phyloP scores from a whole-genome alignment of 2,797 vertebrate species.

The Hydrophis major region DNA sequence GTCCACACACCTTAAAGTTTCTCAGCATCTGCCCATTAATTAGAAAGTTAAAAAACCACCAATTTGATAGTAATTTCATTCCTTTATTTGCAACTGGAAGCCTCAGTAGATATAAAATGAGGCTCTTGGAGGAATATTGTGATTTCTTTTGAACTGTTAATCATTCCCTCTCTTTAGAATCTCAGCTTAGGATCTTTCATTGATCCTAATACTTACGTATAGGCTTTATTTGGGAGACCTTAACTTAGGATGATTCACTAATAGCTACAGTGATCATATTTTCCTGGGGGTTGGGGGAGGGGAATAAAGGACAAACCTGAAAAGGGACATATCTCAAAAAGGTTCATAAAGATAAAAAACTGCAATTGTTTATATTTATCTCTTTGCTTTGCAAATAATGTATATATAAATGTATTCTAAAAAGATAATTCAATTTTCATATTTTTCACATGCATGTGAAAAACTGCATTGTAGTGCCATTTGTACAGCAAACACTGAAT shows the following conservation, averaged over 20 bases:
- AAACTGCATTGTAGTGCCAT: neutral
- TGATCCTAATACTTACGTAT: slow-evolving; percentile 1
- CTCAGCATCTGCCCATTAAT: neutral
- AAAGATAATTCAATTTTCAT: neutral
- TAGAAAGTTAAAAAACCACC: neutral
- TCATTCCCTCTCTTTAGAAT: neutral
- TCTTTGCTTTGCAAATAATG: neutral
- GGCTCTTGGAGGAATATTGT: neutral
- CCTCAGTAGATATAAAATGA: neutral
- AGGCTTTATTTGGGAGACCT: neutral
- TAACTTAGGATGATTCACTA: slow-evolving; percentile 14
- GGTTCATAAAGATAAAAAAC: neutral
- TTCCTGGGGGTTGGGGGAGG: neutral
- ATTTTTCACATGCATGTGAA: neutral
- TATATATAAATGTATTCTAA: neutral
- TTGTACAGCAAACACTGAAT: neutral
- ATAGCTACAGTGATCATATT: neutral
- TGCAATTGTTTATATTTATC: neutral
- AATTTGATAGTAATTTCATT: neutral
- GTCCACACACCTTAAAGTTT: neutral
- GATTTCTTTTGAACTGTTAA: neutral
- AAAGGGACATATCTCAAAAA: neutral
- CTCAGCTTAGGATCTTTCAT: neutral
- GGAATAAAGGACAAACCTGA: neutral
- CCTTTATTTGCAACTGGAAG: neutral